Base-by-base conservation (phyloP, 2,113 vertebrate species). In the Lethenteron reissneri region DNA sequence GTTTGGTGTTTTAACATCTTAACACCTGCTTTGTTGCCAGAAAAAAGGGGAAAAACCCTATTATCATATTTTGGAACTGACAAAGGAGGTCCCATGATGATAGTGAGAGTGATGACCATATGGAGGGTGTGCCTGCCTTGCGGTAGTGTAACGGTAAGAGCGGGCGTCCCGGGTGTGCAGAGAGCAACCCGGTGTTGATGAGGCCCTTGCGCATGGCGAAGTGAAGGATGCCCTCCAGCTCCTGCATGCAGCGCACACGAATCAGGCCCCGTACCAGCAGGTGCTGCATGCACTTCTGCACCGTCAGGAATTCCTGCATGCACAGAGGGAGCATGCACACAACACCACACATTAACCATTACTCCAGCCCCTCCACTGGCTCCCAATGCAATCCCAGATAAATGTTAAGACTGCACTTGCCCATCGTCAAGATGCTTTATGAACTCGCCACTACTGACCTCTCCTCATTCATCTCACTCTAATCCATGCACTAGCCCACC, bases 201-300 rank as follows among this genome's bases (percentile, higher is more conserved):
- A 99, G 80, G 10, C 94, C 94, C 80, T 97, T 97, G 68, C 90
- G 84, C 7, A 87, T 92, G 87, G 96, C 90, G 74, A 99, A 99
- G 75, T 88, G 78, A 72, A 99, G 86, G 69, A 99, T 88, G 41
- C 84, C 82, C 75, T 89, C 88, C 81, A 91, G 80, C 75, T 97
- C 94, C 79, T 90, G 87, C 2, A 95, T 85, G 1, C 92, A 97
- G 70, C 90, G 86, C 73, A 99, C 87, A 1, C 94, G 86, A 72
- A 96, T 89, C 56, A 99, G 78, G 1, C 94, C 92, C 0, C 94
- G 85, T 8, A 95, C 91, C 0, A 92, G 84, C 76, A 99, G 84
- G 64, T 91, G 83, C 64, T 84, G 81, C 12, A 87, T 80, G 71
- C 91, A 96, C 71, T 84, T 92, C 76, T 89, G 83, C 56, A 84